A percentile compares a stretch with the other conserved stretches of the same genome.
Evolutionary conservation across 2,888 invertebrate species (phyloP).

Genomic region (Apamea anceps): DNA sequence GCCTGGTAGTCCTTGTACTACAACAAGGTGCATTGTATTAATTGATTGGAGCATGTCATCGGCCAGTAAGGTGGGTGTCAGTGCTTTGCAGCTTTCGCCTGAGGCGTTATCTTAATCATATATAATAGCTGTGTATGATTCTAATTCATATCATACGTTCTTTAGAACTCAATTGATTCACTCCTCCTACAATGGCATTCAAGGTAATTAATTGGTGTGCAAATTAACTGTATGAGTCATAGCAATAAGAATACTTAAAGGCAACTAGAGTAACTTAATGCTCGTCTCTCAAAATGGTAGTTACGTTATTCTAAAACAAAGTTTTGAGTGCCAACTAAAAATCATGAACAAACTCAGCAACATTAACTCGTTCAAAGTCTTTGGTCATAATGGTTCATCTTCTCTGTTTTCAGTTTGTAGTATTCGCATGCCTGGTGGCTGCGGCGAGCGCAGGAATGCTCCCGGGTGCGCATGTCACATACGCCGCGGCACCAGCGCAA

Average conservation of each 20-base stretch:
- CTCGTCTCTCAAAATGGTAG: neutral
- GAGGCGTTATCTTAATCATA: conserved; percentile 62
- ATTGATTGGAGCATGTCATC: conserved; percentile 71
- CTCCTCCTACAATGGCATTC: conserved; percentile 68
- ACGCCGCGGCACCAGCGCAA: conserved; percentile 21
- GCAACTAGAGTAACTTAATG: neutral
- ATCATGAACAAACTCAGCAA: neutral
- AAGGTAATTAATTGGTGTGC: conserved; percentile 63
- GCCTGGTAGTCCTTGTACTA: conserved; percentile 73
- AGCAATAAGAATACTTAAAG: neutral
- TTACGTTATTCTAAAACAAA: neutral
- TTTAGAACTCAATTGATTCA: conserved; percentile 60
- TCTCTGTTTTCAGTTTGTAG: conserved; percentile 68
- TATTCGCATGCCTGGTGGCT: conserved; percentile 72
- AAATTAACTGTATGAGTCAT: neutral
- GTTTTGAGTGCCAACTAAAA: too few species aligned
- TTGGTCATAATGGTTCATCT: neutral
- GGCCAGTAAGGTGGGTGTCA: conserved; percentile 44
- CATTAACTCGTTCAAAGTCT: neutral
- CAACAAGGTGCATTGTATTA: conserved; percentile 70
- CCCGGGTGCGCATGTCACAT: conserved; percentile 47
- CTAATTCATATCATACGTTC: conserved; percentile 60
- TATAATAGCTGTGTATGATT: conserved; percentile 64
- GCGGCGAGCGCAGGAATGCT: conserved; percentile 69
- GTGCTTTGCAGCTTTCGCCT: conserved; percentile 55